These are phyloP conservation scores for Actias luna DNA, from an alignment of 2,888 invertebrate genomes.

Conservation along the genomic window DNA sequence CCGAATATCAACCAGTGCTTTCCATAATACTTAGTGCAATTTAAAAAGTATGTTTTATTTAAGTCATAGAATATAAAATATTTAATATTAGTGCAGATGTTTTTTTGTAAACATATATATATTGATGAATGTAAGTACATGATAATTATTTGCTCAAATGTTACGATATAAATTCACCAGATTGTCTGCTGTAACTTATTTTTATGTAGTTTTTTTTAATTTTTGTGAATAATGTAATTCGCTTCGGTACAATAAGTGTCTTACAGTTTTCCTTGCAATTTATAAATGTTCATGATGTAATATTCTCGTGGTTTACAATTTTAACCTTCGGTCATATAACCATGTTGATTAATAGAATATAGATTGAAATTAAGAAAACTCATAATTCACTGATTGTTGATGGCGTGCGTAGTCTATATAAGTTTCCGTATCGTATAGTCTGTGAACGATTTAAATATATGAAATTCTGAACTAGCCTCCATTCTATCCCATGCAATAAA, in stretches of 20 bases:
- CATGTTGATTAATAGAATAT: background rate
- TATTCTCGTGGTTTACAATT: background rate
- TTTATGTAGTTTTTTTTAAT: slow-evolving; percentile 2
- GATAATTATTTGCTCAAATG: slow-evolving; percentile 5
- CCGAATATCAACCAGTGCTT: background rate
- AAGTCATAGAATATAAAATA: background rate
- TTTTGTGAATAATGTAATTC: slow-evolving; percentile 6
- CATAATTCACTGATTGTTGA: background rate
- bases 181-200: background rate
- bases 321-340: background rate
- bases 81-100: background rate
- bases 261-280: background rate
- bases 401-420: too few relatives aligned
- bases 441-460: too few relatives aligned
- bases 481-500: too few relatives aligned
- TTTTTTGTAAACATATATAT: background rate
- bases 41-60: background rate
- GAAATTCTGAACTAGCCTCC: too few relatives aligned
- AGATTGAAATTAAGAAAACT: background rate
- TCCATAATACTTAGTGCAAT: background rate
- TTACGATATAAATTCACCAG: background rate
- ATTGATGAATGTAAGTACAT: slow-evolving; percentile 2
- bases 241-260: background rate
- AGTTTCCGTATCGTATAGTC: too few relatives aligned
- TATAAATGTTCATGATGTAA: background rate